A percentile compares a stretch with the other conserved stretches of the same genome.
These are phyloP conservation scores for Tragelaphus scriptus DNA, from an alignment of 2,113 vertebrate genomes.

Conservation along the genomic window DNA sequence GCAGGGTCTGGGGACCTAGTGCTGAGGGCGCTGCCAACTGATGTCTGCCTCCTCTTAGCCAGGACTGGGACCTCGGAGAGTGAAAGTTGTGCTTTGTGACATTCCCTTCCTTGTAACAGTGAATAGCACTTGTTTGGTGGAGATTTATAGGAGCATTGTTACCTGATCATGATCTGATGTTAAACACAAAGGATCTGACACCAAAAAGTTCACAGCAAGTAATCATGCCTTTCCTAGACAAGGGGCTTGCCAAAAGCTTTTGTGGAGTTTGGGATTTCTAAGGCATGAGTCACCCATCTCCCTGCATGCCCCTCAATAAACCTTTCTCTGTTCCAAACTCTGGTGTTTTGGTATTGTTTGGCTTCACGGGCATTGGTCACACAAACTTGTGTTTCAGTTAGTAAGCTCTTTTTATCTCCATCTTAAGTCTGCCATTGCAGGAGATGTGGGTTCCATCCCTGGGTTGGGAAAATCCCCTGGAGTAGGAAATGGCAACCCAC, in stretches of 20 bases:
- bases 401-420: background rate
- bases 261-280: background rate
- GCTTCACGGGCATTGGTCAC: background rate
- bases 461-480: background rate
- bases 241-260: background rate
- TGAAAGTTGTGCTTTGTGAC: background rate
- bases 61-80: background rate
- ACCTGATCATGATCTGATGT: background rate
- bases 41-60: background rate
- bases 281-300: background rate
- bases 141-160: background rate
- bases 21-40: background rate
- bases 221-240: background rate
- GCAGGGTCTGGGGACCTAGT: background rate
- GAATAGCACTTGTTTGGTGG: background rate
- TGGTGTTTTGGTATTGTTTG: background rate
- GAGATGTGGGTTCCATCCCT: background rate
- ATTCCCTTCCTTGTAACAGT: background rate
- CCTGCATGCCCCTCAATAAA: background rate
- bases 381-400: background rate
- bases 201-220: background rate
- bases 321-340: background rate
- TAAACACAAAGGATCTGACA: background rate
- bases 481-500: background rate
- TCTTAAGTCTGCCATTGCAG: background rate